Evolutionary conservation across 2,797 vertebrate genomes (phyloP).

Genomic region (Melanotaenia pygmaea): DNA sequence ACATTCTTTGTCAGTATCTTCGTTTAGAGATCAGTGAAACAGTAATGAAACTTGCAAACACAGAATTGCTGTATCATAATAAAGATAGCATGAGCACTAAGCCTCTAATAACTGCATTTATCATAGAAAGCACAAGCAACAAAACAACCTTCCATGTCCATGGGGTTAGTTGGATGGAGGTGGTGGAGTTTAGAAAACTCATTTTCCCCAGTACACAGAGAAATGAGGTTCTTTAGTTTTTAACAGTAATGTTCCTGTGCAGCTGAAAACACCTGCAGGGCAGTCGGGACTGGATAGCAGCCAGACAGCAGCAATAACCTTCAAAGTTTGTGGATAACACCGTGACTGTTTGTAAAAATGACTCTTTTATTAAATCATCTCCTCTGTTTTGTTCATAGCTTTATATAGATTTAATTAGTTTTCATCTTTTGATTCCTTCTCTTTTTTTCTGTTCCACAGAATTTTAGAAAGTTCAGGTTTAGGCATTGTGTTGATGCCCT

Average conservation of each 20-base stretch:
- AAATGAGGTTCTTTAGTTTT: slow-evolving; percentile 56
- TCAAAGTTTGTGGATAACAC: slow-evolving; percentile 27
- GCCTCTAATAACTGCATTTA: slow-evolving; percentile 56
- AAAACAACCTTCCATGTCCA: slow-evolving; percentile 54
- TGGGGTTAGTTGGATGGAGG: slow-evolving; percentile 14
- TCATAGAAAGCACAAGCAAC: slow-evolving; percentile 46
- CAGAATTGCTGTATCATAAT: slow-evolving; percentile 30
- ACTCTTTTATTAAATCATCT: background rate
- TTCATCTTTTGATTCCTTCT: slow-evolving; percentile 1
- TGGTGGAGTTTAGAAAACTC: slow-evolving; percentile 30
- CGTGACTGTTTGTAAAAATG: slow-evolving; percentile 17
- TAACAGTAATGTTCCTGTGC: slow-evolving; percentile 42
- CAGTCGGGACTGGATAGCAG: slow-evolving; percentile 42
- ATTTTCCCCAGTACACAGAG: slow-evolving; percentile 42
- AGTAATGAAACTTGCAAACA: slow-evolving; percentile 17
- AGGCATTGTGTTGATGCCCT: background rate
- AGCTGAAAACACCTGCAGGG: slow-evolving; percentile 49
- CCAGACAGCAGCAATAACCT: slow-evolving; percentile 49
- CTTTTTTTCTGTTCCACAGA: background rate
- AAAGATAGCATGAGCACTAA: slow-evolving; percentile 19
- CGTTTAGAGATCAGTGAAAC: slow-evolving; percentile 30
- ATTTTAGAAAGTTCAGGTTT: background rate
- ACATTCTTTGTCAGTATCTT: slow-evolving; percentile 21
- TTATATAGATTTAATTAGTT: background rate
- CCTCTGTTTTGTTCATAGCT: slow-evolving; percentile 10